Base-by-base conservation (phyloP, 2,888 invertebrate genomes). In the Mesodorylaimus sp. region DNA sequence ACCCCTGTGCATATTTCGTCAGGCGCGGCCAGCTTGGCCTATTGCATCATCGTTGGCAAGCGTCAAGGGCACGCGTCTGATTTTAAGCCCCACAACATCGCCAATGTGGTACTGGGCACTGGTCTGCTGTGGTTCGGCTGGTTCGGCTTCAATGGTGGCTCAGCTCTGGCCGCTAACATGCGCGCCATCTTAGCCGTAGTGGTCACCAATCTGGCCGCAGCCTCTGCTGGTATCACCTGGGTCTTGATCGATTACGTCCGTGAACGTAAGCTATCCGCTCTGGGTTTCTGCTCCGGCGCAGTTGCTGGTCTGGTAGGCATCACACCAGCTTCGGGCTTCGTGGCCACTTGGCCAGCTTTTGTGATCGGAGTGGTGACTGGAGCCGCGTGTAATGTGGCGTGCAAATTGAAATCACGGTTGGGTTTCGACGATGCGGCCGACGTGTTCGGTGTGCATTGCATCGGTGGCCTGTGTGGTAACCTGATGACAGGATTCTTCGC, bases 251-350 rank as follows among this genome's bases (percentile, higher is more conserved):
- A 55, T n/a, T 28, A 38, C 28, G 2, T 26, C 16, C 2, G 3
- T 21, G 27, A 25, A 7, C 19, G 45, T 2, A 53, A 56, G 27
- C 32, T 56, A 13, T 53, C 55, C 16, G 29, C 48, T 7, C 29
- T 56, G 27, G 52, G 55, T 23, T 32, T 46, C 21, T 45, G 46
- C 44, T 53, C 49, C 42, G 53, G 53, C 26, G 52, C 21, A 3
- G 52, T 52, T 2, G 52, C 52, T n/a, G 52, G 49, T 21, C 52
- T 52, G 25, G 52, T 52, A 10, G 55, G 47, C 39, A 55, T 55
- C 21, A 52, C 53, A 19, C 52, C 53, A 21, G 55, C 50, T 5
- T 38, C 51, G 16, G 53, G 55, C 13, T 47, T 26, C 38, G 54
- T 51, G 26, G 55, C 53, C 10, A 45, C 47, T 5, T 38, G 45